A percentile compares a stretch with the other conserved stretches of the same genome.
phyloP scores from a whole-genome alignment of 1,140 invertebrate species.

The Chironomus tepperi region DNA sequence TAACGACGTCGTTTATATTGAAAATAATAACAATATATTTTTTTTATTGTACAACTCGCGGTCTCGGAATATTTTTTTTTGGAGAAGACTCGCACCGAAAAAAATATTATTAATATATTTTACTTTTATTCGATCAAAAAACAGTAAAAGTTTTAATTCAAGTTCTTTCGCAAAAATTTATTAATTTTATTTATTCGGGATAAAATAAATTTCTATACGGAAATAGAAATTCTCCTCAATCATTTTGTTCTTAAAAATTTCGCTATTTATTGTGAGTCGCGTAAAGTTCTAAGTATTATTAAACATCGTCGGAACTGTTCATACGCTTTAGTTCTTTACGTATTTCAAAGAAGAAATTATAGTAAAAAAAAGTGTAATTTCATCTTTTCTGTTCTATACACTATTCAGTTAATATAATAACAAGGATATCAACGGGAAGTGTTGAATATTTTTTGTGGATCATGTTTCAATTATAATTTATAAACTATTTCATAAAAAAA shows the following conservation, averaged over 20 bases:
- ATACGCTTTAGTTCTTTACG: background rate
- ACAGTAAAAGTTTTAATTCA: background rate
- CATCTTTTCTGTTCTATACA: background rate
- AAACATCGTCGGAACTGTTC: background rate
- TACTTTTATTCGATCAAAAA: background rate
- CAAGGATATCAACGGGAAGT: background rate
- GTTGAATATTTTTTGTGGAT: background rate
- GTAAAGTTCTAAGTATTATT: background rate
- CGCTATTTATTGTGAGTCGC: slow-evolving; percentile 5
- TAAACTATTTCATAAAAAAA: background rate
- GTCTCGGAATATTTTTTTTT: background rate
- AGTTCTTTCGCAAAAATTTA: background rate
- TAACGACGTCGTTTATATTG: slow-evolving; percentile 22
- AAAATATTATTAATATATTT: slow-evolving; percentile 4
- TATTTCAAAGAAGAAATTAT: too few species aligned
- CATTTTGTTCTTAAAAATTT: background rate
- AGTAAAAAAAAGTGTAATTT: background rate
- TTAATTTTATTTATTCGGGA: too few species aligned
- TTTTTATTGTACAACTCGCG: slow-evolving; percentile 18
- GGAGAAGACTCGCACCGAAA: background rate
- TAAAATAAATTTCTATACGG: background rate
- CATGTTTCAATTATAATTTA: slow-evolving; percentile 14
- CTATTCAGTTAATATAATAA: too few species aligned
- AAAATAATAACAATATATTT: slow-evolving; percentile 24
- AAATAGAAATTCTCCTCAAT: background rate